Base-by-base conservation (phyloP, 2,113 vertebrate species). In the Myrmecobius fasciatus region DNA sequence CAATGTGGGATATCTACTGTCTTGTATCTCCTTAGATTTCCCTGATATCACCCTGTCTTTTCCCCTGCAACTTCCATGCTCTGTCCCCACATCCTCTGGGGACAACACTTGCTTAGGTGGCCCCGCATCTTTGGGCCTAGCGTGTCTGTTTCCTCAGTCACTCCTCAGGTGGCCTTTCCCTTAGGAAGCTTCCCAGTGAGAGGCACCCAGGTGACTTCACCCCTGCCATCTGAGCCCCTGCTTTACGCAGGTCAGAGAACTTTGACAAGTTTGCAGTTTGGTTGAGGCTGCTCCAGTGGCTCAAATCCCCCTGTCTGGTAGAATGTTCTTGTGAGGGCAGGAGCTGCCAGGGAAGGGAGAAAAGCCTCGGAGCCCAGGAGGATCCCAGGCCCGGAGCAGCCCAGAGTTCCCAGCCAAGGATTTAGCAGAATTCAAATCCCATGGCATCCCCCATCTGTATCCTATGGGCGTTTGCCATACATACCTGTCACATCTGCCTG, bases 381-480 rank as follows among this genome's bases (percentile, higher is more conserved):
- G 3, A 11, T 28, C 31, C 12, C 0, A 12, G 56, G 56, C 5
- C 31, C 31, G 56, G 31, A 36, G 11, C 25, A 31, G 89, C 9
- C 25, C 48, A 12, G 3, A 60, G 56, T 3, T 20, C 2, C 54
- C 28, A 11, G 54, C 26, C 54, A 60, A 1, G 54, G 28, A 3
- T 17, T 67, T 36, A 12, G 14, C 60, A 67, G 56, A 60, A 12
- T 56, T 60, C 10, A 60, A 12, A 60, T 60, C 46, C 46, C 11
- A 0, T 9, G 8, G 25, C 9, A 48, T 17, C 46, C 8, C 47
- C 25, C 1, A 89, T 17, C 10, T 1, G 0, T 89, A 22, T 83
- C 67, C 67, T 22, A 0, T 43, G 31, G 3, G 14, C 0, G 60
- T 36, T 67, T 36, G 31, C 17, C 5, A 22, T 75, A n/a, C 25